Conservation (phyloP, 2,113 vertebrate genomes). For the Acrocephalus arundinaceus region DNA sequence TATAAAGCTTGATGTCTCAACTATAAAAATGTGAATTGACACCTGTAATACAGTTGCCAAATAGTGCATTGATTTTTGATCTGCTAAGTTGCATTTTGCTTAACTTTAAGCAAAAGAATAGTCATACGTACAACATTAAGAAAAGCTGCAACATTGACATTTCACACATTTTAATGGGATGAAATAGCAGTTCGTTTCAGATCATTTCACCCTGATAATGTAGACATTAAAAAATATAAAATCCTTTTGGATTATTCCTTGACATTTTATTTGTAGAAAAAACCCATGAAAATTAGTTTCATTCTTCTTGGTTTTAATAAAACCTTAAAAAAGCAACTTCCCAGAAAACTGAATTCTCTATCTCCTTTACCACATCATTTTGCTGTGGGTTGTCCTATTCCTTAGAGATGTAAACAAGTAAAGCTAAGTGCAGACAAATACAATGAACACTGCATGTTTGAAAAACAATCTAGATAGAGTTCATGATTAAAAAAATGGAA, state of each 20-base stretch:
- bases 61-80: neutral
- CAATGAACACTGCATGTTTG: neutral
- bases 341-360: neutral
- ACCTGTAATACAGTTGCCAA: neutral
- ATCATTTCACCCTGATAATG: neutral
- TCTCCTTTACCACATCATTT: neutral
- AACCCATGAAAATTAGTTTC: neutral
- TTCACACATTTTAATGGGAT: neutral
- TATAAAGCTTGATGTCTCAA: neutral
- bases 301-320: neutral
- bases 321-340: neutral
- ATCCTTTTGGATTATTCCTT: neutral
- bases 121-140: neutral
- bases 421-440: neutral
- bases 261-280: neutral
- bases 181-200: neutral
- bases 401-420: neutral
- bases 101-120: neutral
- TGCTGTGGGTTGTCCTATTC: neutral
- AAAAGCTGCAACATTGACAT: neutral
- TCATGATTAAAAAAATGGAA: neutral
- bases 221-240: neutral
- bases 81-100: neutral
- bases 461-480: neutral
- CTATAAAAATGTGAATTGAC: neutral